A percentile compares a stretch with the other conserved stretches of the same genome.
Conservation (phyloP, 23 tunicate genomes). For the Diplosoma virens region DNA sequence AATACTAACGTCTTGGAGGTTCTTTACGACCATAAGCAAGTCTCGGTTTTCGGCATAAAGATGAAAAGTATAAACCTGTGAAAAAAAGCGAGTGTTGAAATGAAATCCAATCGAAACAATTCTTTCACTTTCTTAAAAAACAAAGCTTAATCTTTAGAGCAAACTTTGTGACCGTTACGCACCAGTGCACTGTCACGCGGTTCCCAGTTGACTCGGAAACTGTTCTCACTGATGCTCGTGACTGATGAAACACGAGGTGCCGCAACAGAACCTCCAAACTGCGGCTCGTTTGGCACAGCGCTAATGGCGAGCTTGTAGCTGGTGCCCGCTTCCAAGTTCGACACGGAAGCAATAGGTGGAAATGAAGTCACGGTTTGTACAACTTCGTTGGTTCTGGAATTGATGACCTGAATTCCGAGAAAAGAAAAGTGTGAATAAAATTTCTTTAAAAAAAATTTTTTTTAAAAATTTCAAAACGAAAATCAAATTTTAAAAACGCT, state of each 20-base stretch:
- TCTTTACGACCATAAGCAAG: neutral
- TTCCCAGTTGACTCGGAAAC: constrained; percentile 23
- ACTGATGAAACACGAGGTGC: neutral
- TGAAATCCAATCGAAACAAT: neutral
- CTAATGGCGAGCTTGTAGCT: neutral
- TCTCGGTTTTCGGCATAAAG: constrained; percentile 7
- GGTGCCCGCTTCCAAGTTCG: neutral
- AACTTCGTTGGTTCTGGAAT: neutral
- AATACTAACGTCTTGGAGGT: neutral
- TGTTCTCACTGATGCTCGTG: neutral
- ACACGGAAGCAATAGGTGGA: neutral
- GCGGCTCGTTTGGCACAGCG: neutral
- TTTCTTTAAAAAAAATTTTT: no score
- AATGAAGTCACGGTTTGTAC: neutral
- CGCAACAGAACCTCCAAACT: neutral
- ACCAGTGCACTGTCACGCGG: constrained; percentile 1
- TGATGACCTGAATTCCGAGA: no score
- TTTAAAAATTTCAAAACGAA: no score
- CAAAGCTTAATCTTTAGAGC: neutral
- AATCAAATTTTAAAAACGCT: no score
- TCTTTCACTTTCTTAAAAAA: no score
- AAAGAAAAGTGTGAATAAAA: no score
- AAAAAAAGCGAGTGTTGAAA: neutral
- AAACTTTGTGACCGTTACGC: neutral
- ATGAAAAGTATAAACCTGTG: neutral